Base-by-base conservation (phyloP, 2,888 invertebrate genomes). In the Chaetogeoica ovagalla region DNA sequence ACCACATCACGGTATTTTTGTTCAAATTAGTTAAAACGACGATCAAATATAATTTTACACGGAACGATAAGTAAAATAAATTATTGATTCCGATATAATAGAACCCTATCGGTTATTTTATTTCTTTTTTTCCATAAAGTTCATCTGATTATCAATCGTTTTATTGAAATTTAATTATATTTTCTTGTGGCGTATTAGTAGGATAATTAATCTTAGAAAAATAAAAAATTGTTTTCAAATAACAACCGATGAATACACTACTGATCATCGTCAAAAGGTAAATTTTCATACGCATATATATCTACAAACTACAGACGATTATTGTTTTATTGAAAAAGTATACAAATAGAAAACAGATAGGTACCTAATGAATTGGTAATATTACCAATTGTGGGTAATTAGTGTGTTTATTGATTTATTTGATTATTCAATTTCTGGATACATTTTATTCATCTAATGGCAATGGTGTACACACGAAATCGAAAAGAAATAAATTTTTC, bases 131-230 rank as follows among this genome's bases (percentile, higher is more conserved):
- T 8, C 30, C n/a, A 19, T 30, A 13, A 48, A 73, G 52, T 63
- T 37, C 52, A 63, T 63, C 4, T 63, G 52, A 63, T 52, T 21
- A 63, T 52, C 62, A 73, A 73, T 73, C 4, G 55, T 69, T 69
- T 52, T 69, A 23, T 55, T 69, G 55, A 66, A 69, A 69, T 48
- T 23, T 23, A 48, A 62, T 55, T 73, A 63, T n/a, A 63, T 73
- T 70, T 57, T 57, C 39, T 65, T 19, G 55, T 23, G 55, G 17
- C 0, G 3, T 48, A 48, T 0, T 17, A 43, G 19, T 39, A 65
- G 55, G 23, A 23, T 75, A 75, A 75, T 23, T 75, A 39, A 57
- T 57, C 74, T 63, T 23, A 43, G 66, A 65, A 63, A 30, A 30
- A 30, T 2, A 30, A 30, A 30, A 30, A 39, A 55, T 65, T 19